Evolutionary conservation across 1,140 invertebrate species (phyloP).

Genomic region (Tetragonula clypearis): DNA sequence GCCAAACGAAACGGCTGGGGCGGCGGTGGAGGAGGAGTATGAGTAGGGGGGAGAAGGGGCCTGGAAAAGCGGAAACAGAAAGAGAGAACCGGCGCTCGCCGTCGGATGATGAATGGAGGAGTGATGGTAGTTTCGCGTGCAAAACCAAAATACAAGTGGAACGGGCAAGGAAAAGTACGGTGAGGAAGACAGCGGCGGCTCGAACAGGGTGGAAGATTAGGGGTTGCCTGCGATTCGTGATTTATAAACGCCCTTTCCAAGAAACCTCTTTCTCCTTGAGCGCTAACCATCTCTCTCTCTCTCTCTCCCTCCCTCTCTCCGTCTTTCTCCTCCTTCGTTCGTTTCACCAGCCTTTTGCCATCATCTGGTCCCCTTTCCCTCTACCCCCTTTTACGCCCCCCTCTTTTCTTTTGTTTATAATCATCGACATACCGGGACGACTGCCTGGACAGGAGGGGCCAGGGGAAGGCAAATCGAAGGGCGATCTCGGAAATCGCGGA

Average conservation of each 20-base stretch:
- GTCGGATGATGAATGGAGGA: conserved; percentile 79
- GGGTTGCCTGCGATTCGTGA: conserved; percentile 70
- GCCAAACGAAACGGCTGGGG: background rate
- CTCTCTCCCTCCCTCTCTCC: conserved; percentile 17
- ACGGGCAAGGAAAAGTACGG: conserved; percentile 59
- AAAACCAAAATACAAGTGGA: conserved; percentile 66
- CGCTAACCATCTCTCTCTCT: background rate
- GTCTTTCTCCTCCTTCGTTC: background rate
- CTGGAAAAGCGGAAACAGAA: conserved; percentile 42
- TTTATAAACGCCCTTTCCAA: conserved; percentile 70
- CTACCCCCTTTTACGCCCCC: background rate
- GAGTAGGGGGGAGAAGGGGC: background rate
- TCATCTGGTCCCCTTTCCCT: background rate
- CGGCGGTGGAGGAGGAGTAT: no score
- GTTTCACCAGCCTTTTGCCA: no score
- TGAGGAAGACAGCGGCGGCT: conserved; percentile 55
- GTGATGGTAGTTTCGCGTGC: conserved; percentile 80
- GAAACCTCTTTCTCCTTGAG: conserved; percentile 41
- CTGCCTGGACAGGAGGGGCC: background rate
- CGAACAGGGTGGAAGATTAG: conserved; percentile 66
- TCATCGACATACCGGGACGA: conserved; percentile 33
- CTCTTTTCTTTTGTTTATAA: conserved; percentile 52
- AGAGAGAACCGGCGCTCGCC: conserved; percentile 58
- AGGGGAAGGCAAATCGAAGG: conserved; percentile 36
- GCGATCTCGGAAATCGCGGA: conserved; percentile 2